Evolutionary conservation across 1,140 invertebrate species (phyloP), one percentile per base, ranked within the genome.

Genomic region (Pentalonia nigronervosa): DNA sequence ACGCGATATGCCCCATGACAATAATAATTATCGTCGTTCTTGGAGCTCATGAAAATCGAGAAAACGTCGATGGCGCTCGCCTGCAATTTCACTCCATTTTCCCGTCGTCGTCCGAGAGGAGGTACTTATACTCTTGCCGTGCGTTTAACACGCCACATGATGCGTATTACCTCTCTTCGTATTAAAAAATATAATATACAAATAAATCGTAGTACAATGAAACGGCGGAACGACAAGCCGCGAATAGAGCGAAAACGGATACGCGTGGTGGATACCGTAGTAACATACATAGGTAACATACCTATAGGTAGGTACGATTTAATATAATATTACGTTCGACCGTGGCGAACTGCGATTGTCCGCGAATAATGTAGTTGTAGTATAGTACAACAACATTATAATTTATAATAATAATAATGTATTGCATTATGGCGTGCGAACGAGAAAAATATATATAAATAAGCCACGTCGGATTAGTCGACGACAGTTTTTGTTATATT

Each of bases 41-140:
- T 20, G n/a, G 25, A 23, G 60, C 0, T 67, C 4, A 11, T 30
- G 41, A 87, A 87, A 90, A 90, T 41, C 83, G 34, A 36, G 25
- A 86, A 86, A 90, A 36, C 53, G 23, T 34, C 36, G 6, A 76
- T 36, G 88, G 88, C 34, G 45, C n/a, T 91, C 76, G 91, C 20
- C 1, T 41, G 41, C 90, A 48, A 91, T 91, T 81, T 92, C 76
- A 92, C 67, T 92, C 91, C 91, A 83, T 92, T 48, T 48, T 84
- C 9, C 9, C 25, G 9, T 30, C 30, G 41, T 53, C 30, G 47
- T 20, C 67, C 47, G n/a, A 81, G 91, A 83, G 91, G 91, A 92
- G 67, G 20, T 81, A 91, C 48, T 83, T 76, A 76, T 41, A 41
- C 30, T 76, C n/a, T 76, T 76, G 14, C 60, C 60, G 6, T n/a